Percentiles rank a stretch among this genome's conserved stretches.
These are phyloP conservation scores for Nerophis ophidion DNA, from an alignment of 2,113 vertebrate genomes.

Conservation along the genomic window DNA sequence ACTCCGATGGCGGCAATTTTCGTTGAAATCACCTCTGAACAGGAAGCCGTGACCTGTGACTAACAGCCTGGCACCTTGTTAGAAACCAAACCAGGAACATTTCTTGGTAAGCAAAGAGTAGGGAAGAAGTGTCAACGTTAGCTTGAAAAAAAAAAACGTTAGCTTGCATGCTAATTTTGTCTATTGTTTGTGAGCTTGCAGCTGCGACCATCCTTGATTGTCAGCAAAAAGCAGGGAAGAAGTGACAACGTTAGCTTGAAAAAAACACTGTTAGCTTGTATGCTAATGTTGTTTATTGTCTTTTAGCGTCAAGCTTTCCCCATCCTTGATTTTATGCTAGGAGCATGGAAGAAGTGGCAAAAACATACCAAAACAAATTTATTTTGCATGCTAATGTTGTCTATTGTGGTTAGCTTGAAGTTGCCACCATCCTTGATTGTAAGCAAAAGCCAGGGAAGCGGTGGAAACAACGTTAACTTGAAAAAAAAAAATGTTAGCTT, in stretches of 20 bases:
- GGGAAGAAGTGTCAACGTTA: neutral
- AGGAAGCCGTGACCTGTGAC: slow-evolving; percentile 3
- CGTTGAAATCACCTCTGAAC: slow-evolving; percentile 6
- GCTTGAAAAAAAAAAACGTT: neutral
- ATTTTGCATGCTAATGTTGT: too few species aligned
- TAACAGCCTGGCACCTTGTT: slow-evolving; percentile 12
- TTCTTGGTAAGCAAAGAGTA: neutral
- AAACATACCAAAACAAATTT: too few species aligned
- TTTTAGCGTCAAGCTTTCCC: too few species aligned
- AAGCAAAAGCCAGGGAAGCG: too few species aligned
- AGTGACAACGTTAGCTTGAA: too few species aligned
- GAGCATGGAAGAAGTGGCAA: too few species aligned
- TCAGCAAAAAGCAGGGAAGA: neutral
- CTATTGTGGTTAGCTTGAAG: too few species aligned
- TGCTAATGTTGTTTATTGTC: slow-evolving; percentile 1
- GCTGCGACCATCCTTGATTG: too few species aligned
- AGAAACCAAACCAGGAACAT: slow-evolving; percentile 5
- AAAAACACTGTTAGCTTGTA: neutral
- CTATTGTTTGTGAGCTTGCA: too few species aligned
- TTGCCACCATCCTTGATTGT: too few species aligned
- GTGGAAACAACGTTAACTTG: neutral
- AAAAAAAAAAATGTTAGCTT: neutral
- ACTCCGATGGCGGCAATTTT: slow-evolving; percentile 4
- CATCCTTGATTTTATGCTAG: too few species aligned
- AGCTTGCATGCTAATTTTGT: slow-evolving; percentile 4